Percentiles rank a stretch among this genome's conserved stretches.
Conservation (phyloP, 2,888 invertebrate species). For the Diploptera punctata region DNA sequence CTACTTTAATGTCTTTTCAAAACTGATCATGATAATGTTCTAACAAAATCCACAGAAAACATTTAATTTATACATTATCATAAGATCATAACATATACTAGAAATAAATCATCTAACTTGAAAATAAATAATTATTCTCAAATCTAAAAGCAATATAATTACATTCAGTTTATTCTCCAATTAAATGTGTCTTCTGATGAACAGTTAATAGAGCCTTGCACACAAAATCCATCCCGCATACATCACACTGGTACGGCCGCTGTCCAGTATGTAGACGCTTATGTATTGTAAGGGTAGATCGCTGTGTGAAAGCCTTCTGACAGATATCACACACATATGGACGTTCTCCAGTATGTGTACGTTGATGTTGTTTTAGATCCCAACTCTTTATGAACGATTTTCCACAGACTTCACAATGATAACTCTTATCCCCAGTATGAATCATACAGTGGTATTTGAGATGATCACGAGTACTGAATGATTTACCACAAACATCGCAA, state of each 20-base stretch:
- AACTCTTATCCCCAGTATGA: slow-evolving; percentile 47
- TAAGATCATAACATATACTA: too few species aligned
- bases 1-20: too few species aligned
- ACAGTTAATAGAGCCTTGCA: slow-evolving; percentile 57
- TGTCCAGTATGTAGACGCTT: slow-evolving; percentile 58
- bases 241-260: slow-evolving; percentile 55
- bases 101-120: too few species aligned
- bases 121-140: too few species aligned
- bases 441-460: slow-evolving; percentile 47
- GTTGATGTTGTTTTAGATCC: slow-evolving; percentile 56
- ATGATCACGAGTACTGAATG: slow-evolving; percentile 45
- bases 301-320: slow-evolving; percentile 60
- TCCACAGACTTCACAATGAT: slow-evolving; percentile 46
- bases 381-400: slow-evolving; percentile 53
- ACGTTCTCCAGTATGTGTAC: slow-evolving; percentile 59
- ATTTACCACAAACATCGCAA: slow-evolving; percentile 42
- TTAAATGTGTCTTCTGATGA: slow-evolving; percentile 52
- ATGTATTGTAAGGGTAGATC: slow-evolving; percentile 60
- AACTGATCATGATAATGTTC: too few species aligned
- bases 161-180: too few species aligned
- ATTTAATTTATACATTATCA: too few species aligned
- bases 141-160: too few species aligned
- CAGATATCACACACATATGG: slow-evolving; percentile 60
- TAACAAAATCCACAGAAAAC: too few species aligned
- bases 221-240: slow-evolving; percentile 56